A percentile compares a stretch with the other conserved stretches of the same genome.
These are phyloP conservation scores for Uloborus plumipes DNA, from an alignment of 2,888 invertebrate species.

Conservation along the genomic window DNA sequence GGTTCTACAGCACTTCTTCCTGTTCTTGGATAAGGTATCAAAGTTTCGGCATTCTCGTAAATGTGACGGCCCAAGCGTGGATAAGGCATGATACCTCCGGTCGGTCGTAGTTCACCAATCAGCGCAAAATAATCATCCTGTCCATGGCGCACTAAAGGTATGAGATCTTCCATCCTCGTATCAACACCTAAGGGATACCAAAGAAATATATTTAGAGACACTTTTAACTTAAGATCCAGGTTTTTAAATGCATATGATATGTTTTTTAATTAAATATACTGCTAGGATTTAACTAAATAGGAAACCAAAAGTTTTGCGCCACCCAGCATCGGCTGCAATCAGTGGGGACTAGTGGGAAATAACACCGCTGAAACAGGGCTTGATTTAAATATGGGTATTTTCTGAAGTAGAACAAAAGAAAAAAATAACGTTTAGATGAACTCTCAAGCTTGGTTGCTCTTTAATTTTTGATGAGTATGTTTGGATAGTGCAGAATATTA, in stretches of 20 bases:
- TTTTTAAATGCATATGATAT: no score
- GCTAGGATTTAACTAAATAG: neutral
- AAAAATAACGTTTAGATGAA: no score
- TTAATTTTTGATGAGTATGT: no score
- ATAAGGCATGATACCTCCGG: constrained; percentile 40
- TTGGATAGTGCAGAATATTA: no score
- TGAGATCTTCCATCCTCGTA: constrained; percentile 52
- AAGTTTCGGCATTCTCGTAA: constrained; percentile 43
- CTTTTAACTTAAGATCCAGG: neutral
- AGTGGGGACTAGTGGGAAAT: no score
- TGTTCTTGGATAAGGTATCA: constrained; percentile 64
- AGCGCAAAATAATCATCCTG: constrained; percentile 23
- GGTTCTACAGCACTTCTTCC: constrained; percentile 29
- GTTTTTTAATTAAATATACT: no score
- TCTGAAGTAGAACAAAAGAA: no score
- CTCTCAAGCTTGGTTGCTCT: no score
- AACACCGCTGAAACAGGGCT: no score
- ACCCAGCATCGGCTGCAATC: no score
- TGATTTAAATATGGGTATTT: no score
- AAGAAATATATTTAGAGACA: neutral
- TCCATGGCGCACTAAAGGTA: constrained; percentile 52
- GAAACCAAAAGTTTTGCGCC: neutral
- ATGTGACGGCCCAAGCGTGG: constrained; percentile 35
- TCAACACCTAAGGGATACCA: constrained; percentile 50
- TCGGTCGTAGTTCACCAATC: constrained; percentile 14